Evolutionary conservation across 2,888 invertebrate genomes (phyloP), one percentile per base, ranked within the genome.

Genomic region (Formica aserva): DNA sequence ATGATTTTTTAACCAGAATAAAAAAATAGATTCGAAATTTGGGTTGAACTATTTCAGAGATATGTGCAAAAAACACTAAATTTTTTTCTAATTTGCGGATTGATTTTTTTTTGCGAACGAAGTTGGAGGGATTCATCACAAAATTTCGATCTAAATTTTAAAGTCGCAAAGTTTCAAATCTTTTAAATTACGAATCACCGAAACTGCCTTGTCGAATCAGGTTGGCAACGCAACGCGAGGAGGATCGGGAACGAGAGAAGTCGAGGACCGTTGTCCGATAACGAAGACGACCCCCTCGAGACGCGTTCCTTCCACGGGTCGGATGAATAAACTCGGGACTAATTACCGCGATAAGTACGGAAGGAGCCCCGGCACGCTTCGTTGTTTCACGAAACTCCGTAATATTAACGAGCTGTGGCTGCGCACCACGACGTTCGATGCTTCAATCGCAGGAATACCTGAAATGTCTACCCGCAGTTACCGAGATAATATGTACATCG

Each of bases 341-440:
- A 83, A 84, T 85, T 88, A 87, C 22, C 66, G 74, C 32, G 84
- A 85, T 83, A 88, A 85, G 83, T 63, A 41, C 60, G 55, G 29
- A 71, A 72, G 67, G n/a, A 85, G 32, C 29, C n/a, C 22, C 18
- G 32, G 75, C 76, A 71, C 74, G 74, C 81, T 63, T 32, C 65
- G 13, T 65, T 15, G 45, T 80, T 81, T 45, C 67, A 32, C 60
- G 45, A 8, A 69, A 60, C 45, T 62, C 22, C 32, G 45, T 65
- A 62, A 80, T 80, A 48, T 80, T 80, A 80, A 80, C 71, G 78
- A 80, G 69, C 69, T 35, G 35, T 22, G 65, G 41, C 29, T 63
- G 76, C 67, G 77, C 18, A 32, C 22, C 32, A 32, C 18, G 35
- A 45, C 9, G 45, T n/a, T 45, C 78, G 57, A 60, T 45, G 45